Conservation (phyloP, 1,140 invertebrate species). For the Papilio polytes region DNA sequence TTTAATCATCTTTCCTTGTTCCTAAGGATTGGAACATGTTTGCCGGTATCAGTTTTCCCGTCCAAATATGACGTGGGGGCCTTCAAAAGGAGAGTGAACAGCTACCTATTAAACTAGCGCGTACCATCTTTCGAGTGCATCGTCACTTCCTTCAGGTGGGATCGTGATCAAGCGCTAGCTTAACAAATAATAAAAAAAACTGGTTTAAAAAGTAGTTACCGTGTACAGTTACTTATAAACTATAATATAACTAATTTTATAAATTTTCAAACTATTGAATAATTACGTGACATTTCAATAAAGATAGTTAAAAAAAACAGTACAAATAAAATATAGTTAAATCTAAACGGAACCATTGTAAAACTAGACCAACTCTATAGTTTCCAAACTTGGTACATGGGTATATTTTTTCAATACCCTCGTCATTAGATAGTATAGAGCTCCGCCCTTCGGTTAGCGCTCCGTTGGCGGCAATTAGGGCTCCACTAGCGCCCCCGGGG, state of each 20-base stretch:
- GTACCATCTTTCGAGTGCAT: too few species aligned
- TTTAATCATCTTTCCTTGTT: too few species aligned
- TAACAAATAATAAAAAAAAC: too few species aligned
- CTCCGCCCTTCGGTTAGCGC: constrained; percentile 65
- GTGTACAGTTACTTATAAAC: too few species aligned
- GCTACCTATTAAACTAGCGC: too few species aligned
- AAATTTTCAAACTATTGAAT: neutral
- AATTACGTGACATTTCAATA: neutral
- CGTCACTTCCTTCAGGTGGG: too few species aligned
- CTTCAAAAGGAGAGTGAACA: too few species aligned
- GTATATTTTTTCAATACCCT: constrained; percentile 55
- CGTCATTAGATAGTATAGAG: constrained; percentile 62
- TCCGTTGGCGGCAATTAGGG: constrained; percentile 57
- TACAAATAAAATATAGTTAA: neutral
- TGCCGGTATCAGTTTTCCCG: too few species aligned
- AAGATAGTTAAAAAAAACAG: neutral
- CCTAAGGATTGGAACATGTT: too few species aligned
- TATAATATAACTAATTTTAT: neutral
- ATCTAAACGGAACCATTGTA: neutral
- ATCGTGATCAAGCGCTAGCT: too few species aligned
- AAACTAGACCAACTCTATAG: neutral
- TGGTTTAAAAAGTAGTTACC: too few species aligned
- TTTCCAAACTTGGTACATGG: neutral
- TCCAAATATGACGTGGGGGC: too few species aligned
- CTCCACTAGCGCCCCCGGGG: constrained; percentile 60